These are phyloP conservation scores for Salvelinus fontinalis DNA, from an alignment of 2,113 vertebrate species.

Conservation along the genomic window DNA sequence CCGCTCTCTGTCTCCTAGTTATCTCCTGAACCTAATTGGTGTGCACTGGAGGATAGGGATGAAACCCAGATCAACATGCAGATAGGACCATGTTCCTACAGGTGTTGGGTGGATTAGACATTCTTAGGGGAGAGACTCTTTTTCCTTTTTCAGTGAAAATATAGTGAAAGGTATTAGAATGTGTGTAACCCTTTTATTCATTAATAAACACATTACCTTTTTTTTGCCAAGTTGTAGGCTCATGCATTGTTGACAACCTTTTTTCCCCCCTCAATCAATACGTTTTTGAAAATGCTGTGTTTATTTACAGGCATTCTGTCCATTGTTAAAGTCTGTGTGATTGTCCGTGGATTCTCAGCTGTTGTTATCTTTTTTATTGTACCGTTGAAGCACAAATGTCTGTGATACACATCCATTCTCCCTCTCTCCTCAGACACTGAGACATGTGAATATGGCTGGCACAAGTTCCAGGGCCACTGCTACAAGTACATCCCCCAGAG, in stretches of 20 bases:
- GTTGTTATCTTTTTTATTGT: not conserved
- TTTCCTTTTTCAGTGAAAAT: not conserved
- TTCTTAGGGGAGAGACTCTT: not conserved
- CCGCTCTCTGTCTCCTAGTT: not conserved
- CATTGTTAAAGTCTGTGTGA: not conserved
- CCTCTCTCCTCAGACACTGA: slow-evolving; percentile 81
- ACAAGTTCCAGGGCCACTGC: slow-evolving; percentile 97
- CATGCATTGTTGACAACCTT: too few species aligned
- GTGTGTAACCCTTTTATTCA: not conserved
- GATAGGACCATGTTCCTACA: slow-evolving; percentile 11
- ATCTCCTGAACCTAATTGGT: slow-evolving; percentile 10
- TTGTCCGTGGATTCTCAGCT: not conserved
- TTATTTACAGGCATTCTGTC: not conserved
- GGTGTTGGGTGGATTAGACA: slow-evolving; percentile 11
- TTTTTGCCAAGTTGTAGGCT: not conserved
- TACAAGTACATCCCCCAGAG: slow-evolving; percentile 92
- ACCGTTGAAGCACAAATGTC: not conserved
- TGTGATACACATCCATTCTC: not conserved
- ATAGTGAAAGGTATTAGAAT: not conserved
- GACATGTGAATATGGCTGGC: slow-evolving; percentile 93
- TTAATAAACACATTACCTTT: not conserved
- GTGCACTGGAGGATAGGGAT: slow-evolving; percentile 12
- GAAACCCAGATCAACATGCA: slow-evolving; percentile 15
- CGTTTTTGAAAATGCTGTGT: too few species aligned
- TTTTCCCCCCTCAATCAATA: too few species aligned